phyloP scores from a whole-genome alignment of 2,888 invertebrate genomes.

The Cloeon dipterum region DNA sequence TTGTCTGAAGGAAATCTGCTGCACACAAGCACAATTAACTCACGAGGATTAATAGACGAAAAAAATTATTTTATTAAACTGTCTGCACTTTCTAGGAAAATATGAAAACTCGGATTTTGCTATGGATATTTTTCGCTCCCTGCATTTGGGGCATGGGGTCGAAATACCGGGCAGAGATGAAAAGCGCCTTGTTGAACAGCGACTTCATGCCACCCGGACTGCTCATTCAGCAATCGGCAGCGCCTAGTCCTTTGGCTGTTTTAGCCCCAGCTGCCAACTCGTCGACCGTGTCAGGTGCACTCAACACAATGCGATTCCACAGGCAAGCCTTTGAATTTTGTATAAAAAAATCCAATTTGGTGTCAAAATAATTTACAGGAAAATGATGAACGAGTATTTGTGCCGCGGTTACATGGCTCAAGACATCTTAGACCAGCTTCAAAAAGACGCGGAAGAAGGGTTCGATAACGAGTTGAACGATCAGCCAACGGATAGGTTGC shows the following conservation, averaged over 20 bases:
- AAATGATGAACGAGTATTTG: conserved; percentile 56
- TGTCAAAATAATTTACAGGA: too few species aligned
- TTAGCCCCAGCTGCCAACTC: conserved; percentile 12
- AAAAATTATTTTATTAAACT: too few species aligned
- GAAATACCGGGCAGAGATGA: too few species aligned
- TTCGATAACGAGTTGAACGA: background rate
- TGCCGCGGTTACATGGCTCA: conserved; percentile 51
- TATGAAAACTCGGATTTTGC: too few species aligned
- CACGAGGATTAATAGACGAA: too few species aligned
- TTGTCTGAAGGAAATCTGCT: too few species aligned
- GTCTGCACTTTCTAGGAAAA: too few species aligned
- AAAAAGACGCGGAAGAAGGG: background rate
- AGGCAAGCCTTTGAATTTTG: conserved; percentile 23
- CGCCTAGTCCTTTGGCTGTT: too few species aligned
- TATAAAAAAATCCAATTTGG: background rate
- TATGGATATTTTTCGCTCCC: too few species aligned
- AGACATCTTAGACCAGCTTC: conserved; percentile 28
- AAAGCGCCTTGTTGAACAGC: background rate
- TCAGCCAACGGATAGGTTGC: background rate
- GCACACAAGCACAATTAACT: too few species aligned
- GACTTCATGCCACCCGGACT: conserved; percentile 1
- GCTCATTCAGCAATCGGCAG: too few species aligned
- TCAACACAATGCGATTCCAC: conserved; percentile 40
- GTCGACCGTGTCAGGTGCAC: conserved; percentile 36
- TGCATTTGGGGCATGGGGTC: too few species aligned